Conservation (phyloP, 2,888 invertebrate species). For the Anagyrus pseudococci region DNA sequence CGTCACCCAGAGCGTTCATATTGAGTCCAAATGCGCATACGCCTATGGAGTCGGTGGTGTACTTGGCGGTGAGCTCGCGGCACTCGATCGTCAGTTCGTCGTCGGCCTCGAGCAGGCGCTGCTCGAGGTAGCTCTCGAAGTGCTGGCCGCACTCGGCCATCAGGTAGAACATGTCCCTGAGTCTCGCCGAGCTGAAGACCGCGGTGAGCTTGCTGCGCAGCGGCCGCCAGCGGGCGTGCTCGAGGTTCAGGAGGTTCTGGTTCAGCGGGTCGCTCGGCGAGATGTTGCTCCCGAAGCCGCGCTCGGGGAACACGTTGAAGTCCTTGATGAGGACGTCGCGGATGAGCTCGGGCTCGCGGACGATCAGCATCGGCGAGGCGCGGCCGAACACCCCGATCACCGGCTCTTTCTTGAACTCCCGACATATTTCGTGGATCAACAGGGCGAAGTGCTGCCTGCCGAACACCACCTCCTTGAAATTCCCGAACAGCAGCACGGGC, state of each 20-base stretch:
- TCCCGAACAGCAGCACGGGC: slow-evolving; percentile 61
- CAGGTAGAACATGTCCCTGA: slow-evolving; percentile 63
- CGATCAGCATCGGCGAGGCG: slow-evolving; percentile 44
- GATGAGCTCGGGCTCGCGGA: slow-evolving; percentile 56
- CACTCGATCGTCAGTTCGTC: slow-evolving; percentile 45
- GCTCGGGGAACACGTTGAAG: slow-evolving; percentile 48
- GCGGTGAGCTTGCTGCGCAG: slow-evolving; percentile 63
- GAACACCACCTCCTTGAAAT: slow-evolving; percentile 50
- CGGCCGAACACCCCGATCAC: slow-evolving; percentile 42
- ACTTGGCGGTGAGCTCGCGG: slow-evolving; percentile 56
- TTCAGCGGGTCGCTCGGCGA: slow-evolving; percentile 59
- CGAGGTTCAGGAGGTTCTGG: slow-evolving; percentile 59
- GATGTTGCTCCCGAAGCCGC: slow-evolving; percentile 49
- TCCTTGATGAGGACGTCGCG: slow-evolving; percentile 46
- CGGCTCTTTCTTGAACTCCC: slow-evolving; percentile 27
- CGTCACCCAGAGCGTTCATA: slow-evolving; percentile 54
- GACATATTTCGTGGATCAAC: slow-evolving; percentile 47
- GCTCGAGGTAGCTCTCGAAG: slow-evolving; percentile 59
- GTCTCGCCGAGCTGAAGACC: slow-evolving; percentile 63
- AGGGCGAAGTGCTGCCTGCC: slow-evolving; percentile 51
- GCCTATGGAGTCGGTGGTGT: slow-evolving; percentile 62
- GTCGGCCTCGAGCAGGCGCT: slow-evolving; percentile 38
- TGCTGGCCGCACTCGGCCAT: slow-evolving; percentile 60
- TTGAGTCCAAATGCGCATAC: slow-evolving; percentile 62
- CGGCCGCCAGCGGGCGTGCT: slow-evolving; percentile 63